These are phyloP conservation scores for Megaceryle maxima DNA, from an alignment of 2,113 vertebrate species.

Conservation along the genomic window DNA sequence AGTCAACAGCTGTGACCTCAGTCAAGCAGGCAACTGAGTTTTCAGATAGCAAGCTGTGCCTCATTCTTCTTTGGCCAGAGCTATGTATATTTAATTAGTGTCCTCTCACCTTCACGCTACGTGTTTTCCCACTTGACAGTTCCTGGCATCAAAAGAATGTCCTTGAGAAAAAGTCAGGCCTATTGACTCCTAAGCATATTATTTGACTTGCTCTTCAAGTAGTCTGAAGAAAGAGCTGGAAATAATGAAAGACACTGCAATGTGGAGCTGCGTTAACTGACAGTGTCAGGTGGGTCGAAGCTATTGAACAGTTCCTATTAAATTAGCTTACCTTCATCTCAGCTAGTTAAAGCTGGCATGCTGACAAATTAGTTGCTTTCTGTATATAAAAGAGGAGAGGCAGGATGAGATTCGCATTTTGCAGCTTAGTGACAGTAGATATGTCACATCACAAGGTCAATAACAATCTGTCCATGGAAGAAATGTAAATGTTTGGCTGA, in stretches of 20 bases:
- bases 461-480: constrained; percentile 66
- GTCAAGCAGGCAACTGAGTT: constrained; percentile 82
- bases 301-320: constrained; percentile 80
- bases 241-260: constrained; percentile 76
- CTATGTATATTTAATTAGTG: constrained; percentile 94
- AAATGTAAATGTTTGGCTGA: constrained; percentile 67
- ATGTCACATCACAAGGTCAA: constrained; percentile 74
- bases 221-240: constrained; percentile 74
- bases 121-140: constrained; percentile 90
- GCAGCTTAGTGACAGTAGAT: constrained; percentile 69
- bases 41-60: constrained; percentile 90
- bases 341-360: constrained; percentile 76
- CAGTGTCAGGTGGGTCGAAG: constrained; percentile 76
- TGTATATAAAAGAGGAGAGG: constrained; percentile 72
- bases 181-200: constrained; percentile 83
- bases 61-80: constrained; percentile 85
- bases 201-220: constrained; percentile 81
- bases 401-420: constrained; percentile 64
- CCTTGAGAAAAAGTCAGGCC: constrained; percentile 88
- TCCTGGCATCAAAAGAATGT: constrained; percentile 93
- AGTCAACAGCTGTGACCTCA: constrained; percentile 91
- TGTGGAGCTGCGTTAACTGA: constrained; percentile 70
- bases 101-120: constrained; percentile 90
- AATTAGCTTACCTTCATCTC: constrained; percentile 79
- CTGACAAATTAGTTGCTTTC: constrained; percentile 80